Base-by-base conservation (phyloP, 2,113 vertebrate genomes). In the Cyphotilapia sp. region DNA sequence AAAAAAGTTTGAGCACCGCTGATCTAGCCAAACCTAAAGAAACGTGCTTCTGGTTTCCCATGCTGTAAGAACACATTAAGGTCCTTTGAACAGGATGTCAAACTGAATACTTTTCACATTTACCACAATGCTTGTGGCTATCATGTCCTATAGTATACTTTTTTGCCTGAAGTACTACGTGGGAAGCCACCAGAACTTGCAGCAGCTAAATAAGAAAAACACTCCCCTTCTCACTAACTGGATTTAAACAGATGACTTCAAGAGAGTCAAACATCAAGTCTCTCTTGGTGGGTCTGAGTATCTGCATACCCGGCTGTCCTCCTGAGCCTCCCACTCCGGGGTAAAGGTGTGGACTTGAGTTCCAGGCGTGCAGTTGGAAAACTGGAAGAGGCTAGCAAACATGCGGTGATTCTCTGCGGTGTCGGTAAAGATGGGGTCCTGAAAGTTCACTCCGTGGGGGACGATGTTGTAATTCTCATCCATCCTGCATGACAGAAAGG, bases 381-480 rank as follows among this genome's bases (percentile, higher is more conserved):
- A 97, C 93, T 97, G 97, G 94, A 97, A 97, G 66, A 97, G 96
- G 90, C 96, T 97, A 54, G 97, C 87, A 82, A 97, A 97, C 92
- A 94, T 95, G 53, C 95, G 96, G 83, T 97, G 96, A 89, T 96
- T 96, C 57, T 97, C 97, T 3, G 94, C 59, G 0, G 97, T 97
- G 92, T 97, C 97, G 0, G 96, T 93, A 83, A 97, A 97, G 80
- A 97, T 97, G 83, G 97, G 93, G 86, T 97, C 97, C 94, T 97
- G 97, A 91, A 97, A 97, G 92, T 97, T 97, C 35, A 97, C 97
- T 74, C 97, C 97, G 24, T 97, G 97, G 10, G 97, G 97, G 49
- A 97, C 91, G 49, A 97, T 97, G 38, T 96, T 97, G 91, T 97
- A 97, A 94, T 97, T 97, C 83, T 97, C 97, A 90, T 97, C 97